Evolutionary conservation across 2,113 vertebrate species (phyloP).

Genomic region (Otolemur garnettii): DNA sequence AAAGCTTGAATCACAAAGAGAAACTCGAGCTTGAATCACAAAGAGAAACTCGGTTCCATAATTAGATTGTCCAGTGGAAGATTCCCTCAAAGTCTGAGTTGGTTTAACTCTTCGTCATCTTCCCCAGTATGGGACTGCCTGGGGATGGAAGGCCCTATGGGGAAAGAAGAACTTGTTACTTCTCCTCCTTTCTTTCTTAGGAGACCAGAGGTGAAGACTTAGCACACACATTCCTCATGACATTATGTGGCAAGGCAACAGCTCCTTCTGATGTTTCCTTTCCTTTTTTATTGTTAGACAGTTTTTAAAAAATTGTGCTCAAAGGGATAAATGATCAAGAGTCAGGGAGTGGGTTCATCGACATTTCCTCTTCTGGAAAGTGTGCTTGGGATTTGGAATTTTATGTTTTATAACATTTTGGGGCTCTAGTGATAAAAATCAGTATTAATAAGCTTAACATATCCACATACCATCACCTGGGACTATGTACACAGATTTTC

Average conservation of each 20-base stretch:
- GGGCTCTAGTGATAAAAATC: neutral
- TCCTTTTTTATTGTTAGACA: neutral
- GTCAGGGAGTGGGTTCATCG: neutral
- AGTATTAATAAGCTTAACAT: neutral
- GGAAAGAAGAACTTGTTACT: neutral
- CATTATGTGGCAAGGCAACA: neutral
- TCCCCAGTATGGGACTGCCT: neutral
- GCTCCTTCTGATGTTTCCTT: neutral
- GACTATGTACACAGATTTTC: neutral
- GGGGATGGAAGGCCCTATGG: neutral
- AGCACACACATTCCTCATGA: neutral
- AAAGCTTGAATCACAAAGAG: neutral
- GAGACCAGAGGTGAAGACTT: neutral
- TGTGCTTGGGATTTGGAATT: neutral
- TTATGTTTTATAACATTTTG: neutral
- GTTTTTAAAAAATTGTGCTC: neutral
- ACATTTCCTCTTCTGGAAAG: neutral
- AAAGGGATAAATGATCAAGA: neutral
- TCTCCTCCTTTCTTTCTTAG: neutral
- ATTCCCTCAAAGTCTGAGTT: neutral
- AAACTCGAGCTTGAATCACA: neutral
- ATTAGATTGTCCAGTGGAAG: neutral
- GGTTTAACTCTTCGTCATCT: neutral
- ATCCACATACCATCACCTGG: neutral
- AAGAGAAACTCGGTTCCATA: neutral